A percentile compares a stretch with the other conserved stretches of the same genome.
phyloP scores from a whole-genome alignment of 1,140 invertebrate genomes.

The Rhizoglyphus robini region DNA sequence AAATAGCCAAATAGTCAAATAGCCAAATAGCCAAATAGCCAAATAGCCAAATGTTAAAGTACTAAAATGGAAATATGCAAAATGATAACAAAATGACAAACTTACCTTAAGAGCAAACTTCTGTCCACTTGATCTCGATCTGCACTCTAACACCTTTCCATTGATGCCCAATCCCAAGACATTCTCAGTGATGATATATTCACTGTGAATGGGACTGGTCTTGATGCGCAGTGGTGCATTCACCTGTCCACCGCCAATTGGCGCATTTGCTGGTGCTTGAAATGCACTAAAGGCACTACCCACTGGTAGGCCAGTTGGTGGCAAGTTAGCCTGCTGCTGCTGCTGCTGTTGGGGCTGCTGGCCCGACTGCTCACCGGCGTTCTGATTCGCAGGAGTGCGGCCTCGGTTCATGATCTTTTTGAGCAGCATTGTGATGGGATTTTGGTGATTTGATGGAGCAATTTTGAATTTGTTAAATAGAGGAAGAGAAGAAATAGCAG shows the following conservation, averaged over 20 bases:
- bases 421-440: too few relatives aligned
- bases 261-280: neutral
- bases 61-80: too few relatives aligned
- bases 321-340: neutral
- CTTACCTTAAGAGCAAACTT: conserved; percentile 78
- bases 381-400: neutral
- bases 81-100: too few relatives aligned
- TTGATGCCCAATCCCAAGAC: conserved; percentile 96
- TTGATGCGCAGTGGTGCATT: conserved; percentile 35
- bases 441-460: conserved; percentile 5
- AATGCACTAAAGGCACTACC: neutral
- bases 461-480: neutral
- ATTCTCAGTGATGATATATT: conserved; percentile 83
- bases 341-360: neutral
- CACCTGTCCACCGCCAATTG: neutral
- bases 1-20: too few relatives aligned
- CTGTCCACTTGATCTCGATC: conserved; percentile 46
- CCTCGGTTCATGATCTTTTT: conserved; percentile 14
- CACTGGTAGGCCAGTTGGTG: neutral
- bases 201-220: conserved; percentile 64
- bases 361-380: neutral
- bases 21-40: too few relatives aligned
- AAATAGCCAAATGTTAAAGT: too few relatives aligned
- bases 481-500: too few relatives aligned
- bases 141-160: conserved; percentile 68